Evolutionary conservation across 35 echinoderm and acorn worm species (phyloP), one percentile per base, ranked within the genome.

Genomic region (Stichopus chloronotus): DNA sequence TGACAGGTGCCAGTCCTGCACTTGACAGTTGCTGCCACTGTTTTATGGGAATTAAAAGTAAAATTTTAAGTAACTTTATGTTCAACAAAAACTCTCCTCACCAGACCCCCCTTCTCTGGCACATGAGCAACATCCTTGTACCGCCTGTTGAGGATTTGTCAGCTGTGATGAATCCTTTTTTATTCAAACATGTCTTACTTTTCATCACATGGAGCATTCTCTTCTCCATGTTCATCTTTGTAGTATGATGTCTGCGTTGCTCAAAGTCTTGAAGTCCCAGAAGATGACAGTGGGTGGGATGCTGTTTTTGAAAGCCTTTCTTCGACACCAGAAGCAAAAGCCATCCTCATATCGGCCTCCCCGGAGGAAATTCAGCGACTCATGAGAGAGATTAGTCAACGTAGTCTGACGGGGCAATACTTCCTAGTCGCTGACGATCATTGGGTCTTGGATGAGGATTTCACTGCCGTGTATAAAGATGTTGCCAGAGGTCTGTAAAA

Each of bases 211-310:
- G 30, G 30, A 43, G 30, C 30, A 43, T 43, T 43, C 30, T 43
- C 30, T 43, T 43, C 30, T 43, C 30, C 12, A 78, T 83, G 53
- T 19, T 89, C 58, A 2, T 19, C 61, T 76, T 80, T 83, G 57
- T 58, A 99, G 97, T 76, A 79, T 25, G 87, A 87, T 7, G 21
- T 96, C 13, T 99, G 97, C 89, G 55, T 99, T 13, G 76, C 95
- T 55, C 93, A 96, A 58, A 17, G 43, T 8, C 25, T 96, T 10
- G 16, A 74, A 19, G 88, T 97, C 7, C 68, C 80, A 57, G 4
- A 59, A 6, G 55, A 85, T n/a, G 55, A 59, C 23, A 88, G 6
- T 5, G 68, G 86, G 5, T 94, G 93, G 93, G 95, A 96, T 56
- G 43, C 52, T 5, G 59, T 96, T 5, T 92, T 98, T 87, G 59